Evolutionary conservation across 2,888 invertebrate species (phyloP).

Genomic region (Himalopsyche kuldschensis): DNA sequence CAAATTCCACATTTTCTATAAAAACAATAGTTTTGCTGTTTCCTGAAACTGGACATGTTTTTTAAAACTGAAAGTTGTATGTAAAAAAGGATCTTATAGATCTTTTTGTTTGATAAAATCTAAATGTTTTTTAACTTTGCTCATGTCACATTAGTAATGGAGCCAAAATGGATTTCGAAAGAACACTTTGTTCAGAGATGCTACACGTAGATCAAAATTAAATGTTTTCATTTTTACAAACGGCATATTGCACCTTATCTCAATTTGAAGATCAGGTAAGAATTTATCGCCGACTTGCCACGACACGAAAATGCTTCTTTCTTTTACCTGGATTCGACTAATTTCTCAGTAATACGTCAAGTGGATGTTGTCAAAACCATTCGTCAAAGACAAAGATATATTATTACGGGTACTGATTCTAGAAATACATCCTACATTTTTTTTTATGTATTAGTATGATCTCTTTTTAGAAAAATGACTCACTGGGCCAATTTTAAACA

Average conservation of each 20-base stretch:
- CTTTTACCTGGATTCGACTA: neutral
- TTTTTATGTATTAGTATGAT: too few relatives aligned
- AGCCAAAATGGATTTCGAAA: neutral
- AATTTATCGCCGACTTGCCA: neutral
- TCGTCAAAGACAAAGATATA: neutral
- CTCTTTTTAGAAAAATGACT: too few relatives aligned
- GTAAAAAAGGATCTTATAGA: too few relatives aligned
- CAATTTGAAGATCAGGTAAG: neutral
- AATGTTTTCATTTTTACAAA: neutral
- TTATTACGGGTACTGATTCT: too few relatives aligned
- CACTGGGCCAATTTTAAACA: too few relatives aligned
- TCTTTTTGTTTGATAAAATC: too few relatives aligned
- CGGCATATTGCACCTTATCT: neutral
- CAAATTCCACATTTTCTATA: too few relatives aligned
- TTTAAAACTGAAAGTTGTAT: too few relatives aligned
- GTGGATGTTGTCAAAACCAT: neutral
- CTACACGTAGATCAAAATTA: neutral
- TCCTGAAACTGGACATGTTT: too few relatives aligned
- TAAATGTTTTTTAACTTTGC: too few relatives aligned
- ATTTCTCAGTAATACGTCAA: neutral
- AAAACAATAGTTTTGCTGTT: too few relatives aligned
- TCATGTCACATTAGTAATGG: neutral
- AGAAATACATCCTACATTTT: too few relatives aligned
- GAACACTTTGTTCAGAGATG: neutral
- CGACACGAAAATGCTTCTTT: neutral